Evolutionary conservation across 2,113 vertebrate genomes (phyloP).

Genomic region (Antigone vipio): DNA sequence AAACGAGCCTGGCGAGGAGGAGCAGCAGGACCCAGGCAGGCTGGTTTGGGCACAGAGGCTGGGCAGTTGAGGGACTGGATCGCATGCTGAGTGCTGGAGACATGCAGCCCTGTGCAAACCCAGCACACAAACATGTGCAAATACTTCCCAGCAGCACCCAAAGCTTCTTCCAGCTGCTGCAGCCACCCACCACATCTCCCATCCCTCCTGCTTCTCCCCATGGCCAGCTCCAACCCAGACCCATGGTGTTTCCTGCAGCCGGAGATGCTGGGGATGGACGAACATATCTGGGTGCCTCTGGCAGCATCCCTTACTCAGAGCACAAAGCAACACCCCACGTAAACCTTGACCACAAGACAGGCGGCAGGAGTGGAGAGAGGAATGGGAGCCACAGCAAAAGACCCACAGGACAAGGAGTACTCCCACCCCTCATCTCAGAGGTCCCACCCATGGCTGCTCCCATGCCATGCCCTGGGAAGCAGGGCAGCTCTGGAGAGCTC

Average conservation of each 20-base stretch:
- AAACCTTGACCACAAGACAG: accelerated
- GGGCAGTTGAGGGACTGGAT: background rate
- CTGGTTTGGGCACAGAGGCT: background rate
- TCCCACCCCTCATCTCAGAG: background rate
- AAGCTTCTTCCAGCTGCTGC: background rate
- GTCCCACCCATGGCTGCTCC: background rate
- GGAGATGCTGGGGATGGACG: background rate
- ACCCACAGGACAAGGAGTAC: background rate
- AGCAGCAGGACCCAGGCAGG: background rate
- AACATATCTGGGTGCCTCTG: accelerated
- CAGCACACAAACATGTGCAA: background rate
- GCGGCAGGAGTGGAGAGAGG: background rate
- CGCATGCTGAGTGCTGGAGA: accelerated
- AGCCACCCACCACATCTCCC: background rate
- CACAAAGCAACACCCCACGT: no score
- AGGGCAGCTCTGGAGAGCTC: background rate
- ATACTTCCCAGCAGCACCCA: accelerated
- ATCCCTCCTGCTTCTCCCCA: background rate
- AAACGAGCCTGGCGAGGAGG: background rate
- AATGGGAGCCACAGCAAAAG: background rate
- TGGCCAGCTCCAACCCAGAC: background rate
- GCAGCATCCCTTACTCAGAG: background rate
- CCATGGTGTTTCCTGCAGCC: accelerated
- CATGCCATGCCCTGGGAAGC: background rate
- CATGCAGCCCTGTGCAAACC: background rate